Evolutionary conservation across 2,888 invertebrate genomes (phyloP), one percentile per base, ranked within the genome.

Genomic region (Mimumesa dahlbomi): DNA sequence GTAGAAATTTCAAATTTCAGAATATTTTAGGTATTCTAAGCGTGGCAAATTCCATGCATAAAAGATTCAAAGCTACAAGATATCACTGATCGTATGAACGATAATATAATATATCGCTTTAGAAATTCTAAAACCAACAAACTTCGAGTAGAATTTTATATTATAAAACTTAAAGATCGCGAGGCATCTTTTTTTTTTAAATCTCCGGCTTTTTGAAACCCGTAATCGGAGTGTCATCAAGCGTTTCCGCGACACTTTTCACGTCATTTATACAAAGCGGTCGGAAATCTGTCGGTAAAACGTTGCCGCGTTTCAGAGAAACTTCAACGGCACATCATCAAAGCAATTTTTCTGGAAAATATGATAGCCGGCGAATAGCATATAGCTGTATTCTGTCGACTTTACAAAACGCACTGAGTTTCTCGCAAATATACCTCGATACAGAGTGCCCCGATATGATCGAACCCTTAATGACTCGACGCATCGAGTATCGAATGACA

Each of bases 351-450:
- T 13, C 11, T n/a, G 36, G n/a, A 36, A 9, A 36, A 36, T 13
- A 36, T 13, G 36, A 36, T 36, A n/a, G 11, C 29, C n/a, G 36
- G 4, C 11, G 11, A 36, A 13, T 13, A n/a, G n/a, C n/a, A n/a
- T n/a, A 16, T 6, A n/a, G 13, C 31, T 7, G 43, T n/a, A 22
- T 56, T 14, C 25, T 29, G 9, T 21, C 54, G 43, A 19, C 7
- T 38, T 25, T 25, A 58, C 40, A 58, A 58, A 49, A 42, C 19
- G 38, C 14, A 36, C 13, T 19, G 49, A 49, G 40, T 49, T 49
- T 58, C 25, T 21, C 40, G 29, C 58, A 49, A 58, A 58, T 49
- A 58, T 21, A 6, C 19, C 11, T 11, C 38, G 19, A 29, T 49
- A 13, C 25, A 49, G 58, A 7, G n/a, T 38, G 19, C 25, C 13